Conservation (phyloP, 2,888 invertebrate genomes). For the Platycheirus albimanus region DNA sequence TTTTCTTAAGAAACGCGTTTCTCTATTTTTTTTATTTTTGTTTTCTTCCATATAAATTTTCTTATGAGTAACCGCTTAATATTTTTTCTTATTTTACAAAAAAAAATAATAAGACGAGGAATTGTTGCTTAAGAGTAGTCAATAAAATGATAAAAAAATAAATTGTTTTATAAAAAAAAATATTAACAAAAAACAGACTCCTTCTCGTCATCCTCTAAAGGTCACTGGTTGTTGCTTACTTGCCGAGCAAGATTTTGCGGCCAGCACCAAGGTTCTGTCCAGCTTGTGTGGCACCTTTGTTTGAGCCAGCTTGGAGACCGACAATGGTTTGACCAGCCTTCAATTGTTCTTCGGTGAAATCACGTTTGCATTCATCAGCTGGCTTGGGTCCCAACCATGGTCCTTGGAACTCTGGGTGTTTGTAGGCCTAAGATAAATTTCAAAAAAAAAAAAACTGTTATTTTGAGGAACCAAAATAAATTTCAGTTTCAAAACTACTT, state of each 20-base stretch:
- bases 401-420: slow-evolving; percentile 92
- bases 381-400: slow-evolving; percentile 97
- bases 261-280: slow-evolving; percentile 95
- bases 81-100: slow-evolving; percentile 53
- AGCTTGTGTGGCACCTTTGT: slow-evolving; percentile 97
- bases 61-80: slow-evolving; percentile 71
- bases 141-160: slow-evolving; percentile 45
- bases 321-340: slow-evolving; percentile 94
- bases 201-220: slow-evolving; percentile 61
- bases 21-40: slow-evolving; percentile 55
- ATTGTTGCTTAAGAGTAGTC: slow-evolving; percentile 72
- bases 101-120: slow-evolving; percentile 68
- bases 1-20: slow-evolving; percentile 71
- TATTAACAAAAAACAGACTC: slow-evolving; percentile 46
- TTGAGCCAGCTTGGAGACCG: slow-evolving; percentile 97
- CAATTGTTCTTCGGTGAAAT: slow-evolving; percentile 95
- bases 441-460: background rate
- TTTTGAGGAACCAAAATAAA: background rate
- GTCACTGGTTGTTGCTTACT: slow-evolving; percentile 84
- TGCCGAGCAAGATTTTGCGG: slow-evolving; percentile 95
- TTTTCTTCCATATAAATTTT: slow-evolving; percentile 57
- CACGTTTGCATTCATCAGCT: slow-evolving; percentile 95
- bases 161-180: slow-evolving; percentile 32
- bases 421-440: slow-evolving; percentile 87
- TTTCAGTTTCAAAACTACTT: slow-evolving; percentile 78